Base-by-base conservation (phyloP, 2,888 invertebrate species). In the Luffia ferchaultella region DNA sequence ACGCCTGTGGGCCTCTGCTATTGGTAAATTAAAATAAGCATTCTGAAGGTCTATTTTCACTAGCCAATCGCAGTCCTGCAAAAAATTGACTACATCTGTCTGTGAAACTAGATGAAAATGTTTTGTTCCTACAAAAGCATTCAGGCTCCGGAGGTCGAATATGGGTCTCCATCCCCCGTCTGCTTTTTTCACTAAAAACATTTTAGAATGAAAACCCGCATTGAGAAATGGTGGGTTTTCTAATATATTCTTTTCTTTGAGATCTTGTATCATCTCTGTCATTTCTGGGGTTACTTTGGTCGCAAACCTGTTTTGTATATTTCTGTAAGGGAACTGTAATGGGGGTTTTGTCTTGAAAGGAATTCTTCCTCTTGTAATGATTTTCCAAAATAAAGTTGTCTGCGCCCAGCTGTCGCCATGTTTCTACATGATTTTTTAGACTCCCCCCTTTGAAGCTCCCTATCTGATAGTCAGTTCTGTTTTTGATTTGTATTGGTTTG, bases 141-240 rank as follows among this genome's bases (percentile, higher is more conserved):
- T 58, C n/a, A 59, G 46, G 7, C 50, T 52, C 45, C 56, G 49
- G 9, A 57, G 53, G 45, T 60, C 57, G 57, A 60, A 56, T 9
- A 59, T 58, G 0, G 60, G 59, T 0, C 58, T n/a, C 43, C 16
- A 16, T 16, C 16, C 16, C 5, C 16, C 7, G 16, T 43, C 43
- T 9, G 43, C 12, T 16, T 43, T 43, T 9, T 43, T 43, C 16
- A 5, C 16, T 43, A 43, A 16, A 16, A 43, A 43, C 16, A 43
- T 43, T 16, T 43, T 43, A 5, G 9, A 43, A 7, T 16, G 5
- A 43, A 16, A 43, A 43, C 43, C 45, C 2, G 18, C 5, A 7
- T 43, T 43, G 43, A 18, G 12, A 40, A n/a, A n/a, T n/a, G n/a
- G n/a, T n/a, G n/a, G n/a, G n/a, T n/a, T n/a, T n/a, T n/a, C n/a